A percentile compares a stretch with the other conserved stretches of the same genome.
These are phyloP conservation scores for Halictus quadricinctus DNA, from an alignment of 2,888 invertebrate species.

Conservation along the genomic window DNA sequence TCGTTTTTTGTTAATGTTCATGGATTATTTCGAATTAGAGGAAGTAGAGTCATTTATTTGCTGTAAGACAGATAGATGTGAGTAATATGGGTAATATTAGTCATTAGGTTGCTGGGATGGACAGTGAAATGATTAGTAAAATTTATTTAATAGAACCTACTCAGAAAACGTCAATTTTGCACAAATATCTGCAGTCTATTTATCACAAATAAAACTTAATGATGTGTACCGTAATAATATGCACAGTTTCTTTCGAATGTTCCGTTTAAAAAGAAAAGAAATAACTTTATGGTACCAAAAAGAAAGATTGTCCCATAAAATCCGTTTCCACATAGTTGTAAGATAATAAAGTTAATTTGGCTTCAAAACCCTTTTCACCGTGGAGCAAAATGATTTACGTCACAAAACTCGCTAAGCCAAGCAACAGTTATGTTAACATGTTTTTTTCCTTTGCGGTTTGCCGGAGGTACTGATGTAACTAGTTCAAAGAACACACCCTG, in stretches of 20 bases:
- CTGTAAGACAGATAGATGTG: not conserved
- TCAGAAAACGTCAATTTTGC: not conserved
- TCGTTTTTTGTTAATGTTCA: not conserved
- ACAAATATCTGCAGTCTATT: not conserved
- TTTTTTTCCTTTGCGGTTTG: not conserved
- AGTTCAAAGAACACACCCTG: not conserved
- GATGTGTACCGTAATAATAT: not conserved
- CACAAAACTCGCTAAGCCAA: not conserved
- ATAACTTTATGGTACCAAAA: not conserved
- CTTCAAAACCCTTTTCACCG: not conserved
- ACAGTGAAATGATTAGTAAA: not conserved
- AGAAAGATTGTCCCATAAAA: not conserved
- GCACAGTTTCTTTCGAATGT: not conserved
- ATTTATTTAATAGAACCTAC: not conserved
- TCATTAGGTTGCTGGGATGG: not conserved
- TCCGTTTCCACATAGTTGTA: not conserved
- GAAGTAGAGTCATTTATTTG: not conserved
- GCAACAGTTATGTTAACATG: not conserved
- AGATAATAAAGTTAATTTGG: not conserved
- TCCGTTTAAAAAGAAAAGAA: not conserved
- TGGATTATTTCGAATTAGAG: not conserved
- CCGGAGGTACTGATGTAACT: not conserved
- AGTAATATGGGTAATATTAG: not conserved
- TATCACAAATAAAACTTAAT: no score
- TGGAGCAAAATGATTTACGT: not conserved